Evolutionary conservation across 2,888 invertebrate species (phyloP).

Genomic region (Drosophila emarginata): DNA sequence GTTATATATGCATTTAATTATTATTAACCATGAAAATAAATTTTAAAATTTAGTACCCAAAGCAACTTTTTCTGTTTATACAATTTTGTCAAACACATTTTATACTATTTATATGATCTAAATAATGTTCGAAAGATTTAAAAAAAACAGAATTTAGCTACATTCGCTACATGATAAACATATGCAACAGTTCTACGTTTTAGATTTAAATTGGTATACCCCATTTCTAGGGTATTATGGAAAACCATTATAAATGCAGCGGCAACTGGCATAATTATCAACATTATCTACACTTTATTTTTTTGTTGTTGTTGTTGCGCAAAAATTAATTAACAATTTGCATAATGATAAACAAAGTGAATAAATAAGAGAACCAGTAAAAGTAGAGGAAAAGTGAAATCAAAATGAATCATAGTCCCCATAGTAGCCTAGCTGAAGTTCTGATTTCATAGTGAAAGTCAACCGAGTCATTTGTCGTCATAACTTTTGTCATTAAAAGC

Average conservation of each 20-base stretch:
- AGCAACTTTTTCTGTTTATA: too few relatives aligned
- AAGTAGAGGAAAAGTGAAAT: constrained; percentile 54
- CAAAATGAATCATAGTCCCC: constrained; percentile 67
- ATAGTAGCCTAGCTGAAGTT: constrained; percentile 18
- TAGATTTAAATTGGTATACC: background rate
- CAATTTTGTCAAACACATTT: too few relatives aligned
- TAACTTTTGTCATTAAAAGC: constrained; percentile 72
- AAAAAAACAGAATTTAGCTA: too few relatives aligned
- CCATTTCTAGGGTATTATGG: background rate
- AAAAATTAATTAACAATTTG: constrained; percentile 67
- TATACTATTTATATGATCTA: too few relatives aligned
- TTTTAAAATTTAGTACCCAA: too few relatives aligned
- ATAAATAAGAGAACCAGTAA: constrained; percentile 39
- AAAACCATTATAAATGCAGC: constrained; percentile 39
- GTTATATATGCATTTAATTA: too few relatives aligned
- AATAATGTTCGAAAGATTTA: too few relatives aligned
- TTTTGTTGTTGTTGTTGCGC: constrained; percentile 10
- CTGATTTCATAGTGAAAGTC: constrained; percentile 72
- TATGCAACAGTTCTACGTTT: too few relatives aligned
- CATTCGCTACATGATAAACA: too few relatives aligned
- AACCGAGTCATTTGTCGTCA: constrained; percentile 73
- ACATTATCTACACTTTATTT: constrained; percentile 46
- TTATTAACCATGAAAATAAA: too few relatives aligned
- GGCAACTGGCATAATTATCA: constrained; percentile 42
- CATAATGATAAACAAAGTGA: constrained; percentile 59